phyloP scores from a whole-genome alignment of 2,113 vertebrate genomes.

The Centropus bengalensis region DNA sequence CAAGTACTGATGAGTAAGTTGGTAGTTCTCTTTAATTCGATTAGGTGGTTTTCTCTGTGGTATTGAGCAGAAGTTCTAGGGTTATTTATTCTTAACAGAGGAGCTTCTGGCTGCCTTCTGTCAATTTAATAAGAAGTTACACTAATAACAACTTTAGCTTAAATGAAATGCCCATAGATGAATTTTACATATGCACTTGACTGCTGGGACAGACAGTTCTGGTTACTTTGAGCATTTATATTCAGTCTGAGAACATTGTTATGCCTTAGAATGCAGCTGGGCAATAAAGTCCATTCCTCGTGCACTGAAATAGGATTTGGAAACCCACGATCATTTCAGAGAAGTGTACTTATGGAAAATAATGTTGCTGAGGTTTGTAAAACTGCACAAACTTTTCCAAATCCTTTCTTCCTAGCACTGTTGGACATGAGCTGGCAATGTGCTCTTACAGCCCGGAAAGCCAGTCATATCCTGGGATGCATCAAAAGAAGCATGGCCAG shows the following conservation, averaged over 20 bases:
- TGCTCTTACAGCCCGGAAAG: not conserved
- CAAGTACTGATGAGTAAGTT: not conserved
- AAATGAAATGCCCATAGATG: not conserved
- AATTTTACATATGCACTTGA: not conserved
- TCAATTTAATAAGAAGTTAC: not conserved
- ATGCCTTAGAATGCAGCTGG: not conserved
- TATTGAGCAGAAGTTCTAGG: not conserved
- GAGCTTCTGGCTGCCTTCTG: not conserved
- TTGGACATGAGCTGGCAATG: not conserved
- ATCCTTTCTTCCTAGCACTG: not conserved
- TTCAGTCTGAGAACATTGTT: not conserved
- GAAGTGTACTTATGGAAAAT: not conserved
- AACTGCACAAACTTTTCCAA: not conserved
- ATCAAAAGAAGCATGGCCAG: not conserved
- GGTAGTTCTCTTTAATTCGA: not conserved
- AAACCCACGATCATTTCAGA: not conserved
- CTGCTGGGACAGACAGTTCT: not conserved
- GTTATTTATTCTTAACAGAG: not conserved
- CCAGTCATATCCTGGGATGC: rapidly evolving
- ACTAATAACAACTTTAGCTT: not conserved
- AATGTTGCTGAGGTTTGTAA: not conserved
- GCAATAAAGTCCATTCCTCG: not conserved
- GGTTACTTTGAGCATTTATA: not conserved
- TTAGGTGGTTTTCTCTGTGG: not conserved
- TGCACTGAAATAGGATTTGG: not conserved